Conservation (phyloP, 2,888 invertebrate genomes). For the Chromoteleia sp. region DNA sequence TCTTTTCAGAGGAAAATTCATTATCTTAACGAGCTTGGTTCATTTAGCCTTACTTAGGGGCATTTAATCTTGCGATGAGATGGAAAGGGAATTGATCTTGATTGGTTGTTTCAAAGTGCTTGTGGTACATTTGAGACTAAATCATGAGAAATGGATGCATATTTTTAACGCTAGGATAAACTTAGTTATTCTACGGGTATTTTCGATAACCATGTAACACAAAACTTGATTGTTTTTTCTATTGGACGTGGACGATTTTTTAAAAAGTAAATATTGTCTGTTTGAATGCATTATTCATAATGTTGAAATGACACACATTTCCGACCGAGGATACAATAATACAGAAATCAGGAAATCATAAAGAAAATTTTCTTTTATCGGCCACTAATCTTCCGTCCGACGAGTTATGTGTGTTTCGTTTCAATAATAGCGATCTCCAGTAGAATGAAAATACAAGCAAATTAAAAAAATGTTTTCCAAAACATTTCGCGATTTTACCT, state of each 20-base stretch:
- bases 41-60: constrained; percentile 10
- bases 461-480: background rate
- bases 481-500: background rate
- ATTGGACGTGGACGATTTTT: background rate
- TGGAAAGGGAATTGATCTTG: background rate
- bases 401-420: constrained; percentile 25
- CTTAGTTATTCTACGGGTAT: too few relatives aligned
- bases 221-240: background rate
- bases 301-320: constrained; percentile 9
- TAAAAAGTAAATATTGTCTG: background rate
- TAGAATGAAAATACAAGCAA: background rate
- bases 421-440: constrained; percentile 5
- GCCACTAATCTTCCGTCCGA: constrained; percentile 13
- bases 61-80: constrained; percentile 31
- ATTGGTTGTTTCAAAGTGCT: background rate
- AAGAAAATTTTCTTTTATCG: constrained; percentile 27
- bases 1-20: constrained; percentile 11
- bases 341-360: constrained; percentile 14
- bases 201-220: too few relatives aligned
- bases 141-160: too few relatives aligned
- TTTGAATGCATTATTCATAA: constrained; percentile 20
- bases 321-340: constrained; percentile 1
- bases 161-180: too few relatives aligned
- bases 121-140: too few relatives aligned
- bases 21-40: constrained; percentile 18